Percentiles rank a stretch among this genome's conserved stretches.
These are phyloP conservation scores for Sebastes umbrosus DNA, from an alignment of 2,797 vertebrate genomes.

Conservation along the genomic window DNA sequence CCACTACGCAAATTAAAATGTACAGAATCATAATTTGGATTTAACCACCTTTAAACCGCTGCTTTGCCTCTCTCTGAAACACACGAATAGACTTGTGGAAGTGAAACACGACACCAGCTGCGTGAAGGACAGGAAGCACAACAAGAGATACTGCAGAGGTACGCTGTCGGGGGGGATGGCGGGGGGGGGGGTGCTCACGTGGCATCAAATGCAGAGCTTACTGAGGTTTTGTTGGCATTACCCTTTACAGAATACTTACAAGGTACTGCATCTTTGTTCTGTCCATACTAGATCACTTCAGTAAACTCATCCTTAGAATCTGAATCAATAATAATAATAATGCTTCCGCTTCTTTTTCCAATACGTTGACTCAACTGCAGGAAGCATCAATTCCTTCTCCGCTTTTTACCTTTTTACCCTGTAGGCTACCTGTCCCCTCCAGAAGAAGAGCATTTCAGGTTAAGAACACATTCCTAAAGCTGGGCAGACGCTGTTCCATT, in stretches of 20 bases:
- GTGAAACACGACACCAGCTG: slow-evolving; percentile 66
- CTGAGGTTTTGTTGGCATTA: slow-evolving; percentile 76
- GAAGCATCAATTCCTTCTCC: slow-evolving; percentile 44
- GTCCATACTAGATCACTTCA: slow-evolving; percentile 15
- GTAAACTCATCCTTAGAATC: slow-evolving; percentile 28
- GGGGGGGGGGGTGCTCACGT: slow-evolving; percentile 26
- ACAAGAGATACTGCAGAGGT: slow-evolving; percentile 66
- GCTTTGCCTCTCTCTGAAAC: slow-evolving; percentile 46
- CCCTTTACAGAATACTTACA: slow-evolving; percentile 61
- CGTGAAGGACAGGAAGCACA: slow-evolving; percentile 70
- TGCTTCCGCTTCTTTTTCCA: slow-evolving; percentile 32
- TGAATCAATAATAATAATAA: slow-evolving; percentile 41
- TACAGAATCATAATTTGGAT: background rate
- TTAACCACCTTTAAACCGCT: slow-evolving; percentile 25
- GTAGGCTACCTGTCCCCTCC: background rate
- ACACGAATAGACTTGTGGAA: slow-evolving; percentile 51
- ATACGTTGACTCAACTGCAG: slow-evolving; percentile 58
- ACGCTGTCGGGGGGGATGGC: slow-evolving; percentile 30
- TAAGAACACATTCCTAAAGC: slow-evolving; percentile 18
- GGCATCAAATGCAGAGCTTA: slow-evolving; percentile 65
- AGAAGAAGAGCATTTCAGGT: slow-evolving; percentile 22
- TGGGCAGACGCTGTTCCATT: no score
- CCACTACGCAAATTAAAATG: slow-evolving; percentile 20
- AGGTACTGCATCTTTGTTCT: slow-evolving; percentile 70
- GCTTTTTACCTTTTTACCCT: slow-evolving; percentile 14